Conservation (phyloP, 2,797 vertebrate species). For the Protosalanx chinensis region DNA sequence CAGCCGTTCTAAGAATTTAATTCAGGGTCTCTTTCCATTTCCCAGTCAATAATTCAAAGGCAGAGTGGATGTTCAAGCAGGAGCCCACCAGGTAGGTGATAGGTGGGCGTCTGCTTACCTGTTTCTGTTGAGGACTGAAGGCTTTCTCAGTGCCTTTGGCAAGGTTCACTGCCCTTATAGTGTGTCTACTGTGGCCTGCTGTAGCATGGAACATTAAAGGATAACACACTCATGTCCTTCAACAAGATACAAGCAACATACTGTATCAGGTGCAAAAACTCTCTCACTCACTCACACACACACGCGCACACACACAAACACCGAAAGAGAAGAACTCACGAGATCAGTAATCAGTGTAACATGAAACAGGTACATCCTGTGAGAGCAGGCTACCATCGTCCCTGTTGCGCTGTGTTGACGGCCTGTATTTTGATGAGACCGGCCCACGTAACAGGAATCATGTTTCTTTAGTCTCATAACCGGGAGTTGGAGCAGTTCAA, state of each 20-base stretch:
- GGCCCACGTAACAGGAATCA: constrained; percentile 62
- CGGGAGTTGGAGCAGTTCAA: too few relatives aligned
- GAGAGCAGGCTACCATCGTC: constrained; percentile 69
- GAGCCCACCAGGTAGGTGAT: neutral
- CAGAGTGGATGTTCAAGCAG: neutral
- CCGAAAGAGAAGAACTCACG: constrained; percentile 42
- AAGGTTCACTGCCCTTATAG: constrained; percentile 26
- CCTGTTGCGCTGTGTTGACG: constrained; percentile 59
- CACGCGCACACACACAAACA: neutral
- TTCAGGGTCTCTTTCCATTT: constrained; percentile 5
- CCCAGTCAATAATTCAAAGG: neutral
- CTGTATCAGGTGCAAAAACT: neutral
- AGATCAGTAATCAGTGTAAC: constrained; percentile 62
- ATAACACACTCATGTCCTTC: constrained; percentile 15
- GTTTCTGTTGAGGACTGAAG: constrained; percentile 19
- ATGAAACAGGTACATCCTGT: constrained; percentile 60
- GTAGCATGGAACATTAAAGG: constrained; percentile 18
- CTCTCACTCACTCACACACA: neutral
- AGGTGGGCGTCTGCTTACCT: constrained; percentile 6
- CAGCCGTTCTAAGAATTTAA: too few relatives aligned
- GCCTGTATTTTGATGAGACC: constrained; percentile 59
- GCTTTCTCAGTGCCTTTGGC: constrained; percentile 17
- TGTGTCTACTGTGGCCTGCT: neutral
- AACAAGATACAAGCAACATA: constrained; percentile 19
- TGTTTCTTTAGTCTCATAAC: constrained; percentile 30